Base-by-base conservation (phyloP, 2,888 invertebrate species). In the Coelinius sp. region DNA sequence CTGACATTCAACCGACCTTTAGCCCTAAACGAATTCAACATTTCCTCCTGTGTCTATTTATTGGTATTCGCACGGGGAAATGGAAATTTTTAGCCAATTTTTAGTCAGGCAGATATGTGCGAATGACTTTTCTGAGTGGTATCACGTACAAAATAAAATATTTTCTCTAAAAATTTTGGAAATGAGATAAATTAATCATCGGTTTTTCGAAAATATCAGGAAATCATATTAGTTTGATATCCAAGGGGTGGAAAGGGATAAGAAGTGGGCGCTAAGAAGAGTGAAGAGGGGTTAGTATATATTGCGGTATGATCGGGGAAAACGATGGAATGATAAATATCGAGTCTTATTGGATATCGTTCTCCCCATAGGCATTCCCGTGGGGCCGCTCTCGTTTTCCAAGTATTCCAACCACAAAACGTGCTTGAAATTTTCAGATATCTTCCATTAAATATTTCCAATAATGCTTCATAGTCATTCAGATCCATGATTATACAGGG, bases 311-410 rank as follows among this genome's bases (percentile, higher is more conserved):
- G 66, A 71, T 68, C 53, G 46, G 56, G 59, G 56, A 71, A 66
- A 62, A 46, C 66, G 59, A 59, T 66, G 49, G 46, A 66, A 66
- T 71, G 71, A 71, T 71, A 71, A 71, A 71, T 71, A 71, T 71
- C 66, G 41, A n/a, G 71, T 59, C 35, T 70, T 66, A 71, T 71
- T 71, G 71, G 66, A 71, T 49, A 49, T 71, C 64, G 52, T 63
- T 20, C 35, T 46, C 8, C 31, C 44, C 46, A 46, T 66, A 66
- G 35, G 66, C 66, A 70, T 70, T 70, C 64, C 65, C 56, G 22
- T 53, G 65, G 35, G 44, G 65, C 63, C 41, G 22, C 63, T 41
- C 52, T 65, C 46, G 14, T 41, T 24, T 44, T 25, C 25, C 1
- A 31, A 46, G 31, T 71, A 71, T 67, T 66, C 59, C 49, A 44